Evolutionary conservation across 2,888 invertebrate species (phyloP), one percentile per base, ranked within the genome.

Genomic region (Hyles lineata): DNA sequence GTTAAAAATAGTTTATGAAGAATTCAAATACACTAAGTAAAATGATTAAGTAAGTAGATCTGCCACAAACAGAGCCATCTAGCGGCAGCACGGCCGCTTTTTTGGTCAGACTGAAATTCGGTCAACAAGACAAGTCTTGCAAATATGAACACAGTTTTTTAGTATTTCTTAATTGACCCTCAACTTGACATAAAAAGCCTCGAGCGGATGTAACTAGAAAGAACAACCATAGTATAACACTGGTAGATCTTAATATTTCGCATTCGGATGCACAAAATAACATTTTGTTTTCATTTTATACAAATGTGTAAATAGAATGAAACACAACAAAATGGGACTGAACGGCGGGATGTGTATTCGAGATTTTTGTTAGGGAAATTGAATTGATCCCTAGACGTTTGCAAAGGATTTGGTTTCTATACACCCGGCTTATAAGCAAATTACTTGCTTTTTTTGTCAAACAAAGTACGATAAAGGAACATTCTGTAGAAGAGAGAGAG

Each of bases 291-390:
- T 70, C 59, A 70, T 58, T 35, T 58, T 21, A 35, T 23, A 35
- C 32, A 55, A 55, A 21, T n/a, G n/a, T 29, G 32, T 43, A 72
- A 55, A 67, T 63, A 55, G 62, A 63, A 72, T 63, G 55, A 61
- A 71, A 72, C 61, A 62, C 55, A 72, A 72, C 43, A 67, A 55
- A 72, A 72, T 35, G 72, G 32, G 58, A 58, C 72, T 62, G 72
- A 72, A 72, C 52, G 52, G n/a, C 58, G 32, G 17, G 23, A 72
- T 55, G 35, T 50, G 35, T 71, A 21, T 71, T 62, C 61, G 29
- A 52, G 71, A 71, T 29, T 62, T 55, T 62, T 62, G 52, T 72
- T 72, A 35, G 17, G 55, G 23, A 72, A 43, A 72, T 72, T 72
- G 62, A 67, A 63, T 72, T 58, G 62, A 67, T 72, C 63, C 23